Conservation (phyloP, 53 echinoderm and acorn worm genomes). For the Holothuria leucospilota region DNA sequence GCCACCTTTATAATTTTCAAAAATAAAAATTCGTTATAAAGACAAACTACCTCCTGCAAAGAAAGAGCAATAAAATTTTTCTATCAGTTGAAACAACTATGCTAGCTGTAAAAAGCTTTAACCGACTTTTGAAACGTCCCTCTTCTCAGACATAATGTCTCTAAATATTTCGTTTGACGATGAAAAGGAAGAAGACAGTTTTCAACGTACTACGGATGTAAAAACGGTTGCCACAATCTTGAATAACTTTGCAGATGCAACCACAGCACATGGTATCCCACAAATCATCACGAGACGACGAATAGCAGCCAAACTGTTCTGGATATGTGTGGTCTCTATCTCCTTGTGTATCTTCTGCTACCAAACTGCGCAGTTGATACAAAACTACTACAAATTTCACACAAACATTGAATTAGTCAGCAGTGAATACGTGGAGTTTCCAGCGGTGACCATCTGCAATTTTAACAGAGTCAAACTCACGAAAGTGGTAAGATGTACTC, state of each 20-base stretch:
- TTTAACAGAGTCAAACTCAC: constrained; percentile 72
- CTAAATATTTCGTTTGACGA: too few species aligned
- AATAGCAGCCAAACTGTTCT: constrained; percentile 61
- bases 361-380: constrained; percentile 54
- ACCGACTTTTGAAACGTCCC: too few species aligned
- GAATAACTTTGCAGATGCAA: constrained; percentile 67
- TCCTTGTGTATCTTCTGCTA: constrained; percentile 50
- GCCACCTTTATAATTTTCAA: too few species aligned
- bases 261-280: constrained; percentile 87
- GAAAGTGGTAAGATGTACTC: constrained; percentile 15
- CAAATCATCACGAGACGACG: constrained; percentile 57
- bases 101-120: too few species aligned
- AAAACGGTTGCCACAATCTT: constrained; percentile 50
- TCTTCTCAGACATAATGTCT: too few species aligned
- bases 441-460: constrained; percentile 84
- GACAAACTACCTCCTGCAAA: too few species aligned
- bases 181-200: too few species aligned
- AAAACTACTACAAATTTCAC: constrained; percentile 65
- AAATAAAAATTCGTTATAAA: too few species aligned
- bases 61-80: too few species aligned
- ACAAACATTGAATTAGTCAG: constrained; percentile 77
- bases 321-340: constrained; percentile 59
- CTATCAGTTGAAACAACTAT: too few species aligned
- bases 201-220: too few species aligned
- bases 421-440: constrained; percentile 63